Evolutionary conservation across 2,888 invertebrate species (phyloP), one percentile per base, ranked within the genome.

Genomic region (Erebia ligea): DNA sequence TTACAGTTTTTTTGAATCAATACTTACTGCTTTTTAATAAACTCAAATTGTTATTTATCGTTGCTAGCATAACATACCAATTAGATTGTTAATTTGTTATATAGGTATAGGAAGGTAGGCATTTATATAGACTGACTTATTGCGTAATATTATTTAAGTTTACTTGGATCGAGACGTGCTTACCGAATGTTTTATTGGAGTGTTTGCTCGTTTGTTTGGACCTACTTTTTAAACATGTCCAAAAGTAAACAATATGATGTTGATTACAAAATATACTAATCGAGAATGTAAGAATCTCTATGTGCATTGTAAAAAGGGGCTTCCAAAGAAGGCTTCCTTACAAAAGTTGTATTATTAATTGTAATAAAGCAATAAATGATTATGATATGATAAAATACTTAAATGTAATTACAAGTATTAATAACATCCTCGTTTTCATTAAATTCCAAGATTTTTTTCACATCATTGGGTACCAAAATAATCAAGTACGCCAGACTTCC

Each of bases 401-500:
- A 34, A 50, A 54, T 48, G 45, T 61, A 65, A 68, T 67, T n/a
- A n/a, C 4, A 25, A 4, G 25, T 25, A 34, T 34, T 52, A 62
- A n/a, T n/a, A n/a, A n/a, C 62, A 54, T 48, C 17, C 57, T 56
- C 42, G 57, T 65, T 65, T 67, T 67, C 59, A 57, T 69, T 57
- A 69, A 71, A 59, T 67, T 69, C 69, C 67, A 67, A 56, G 58
- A 5, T 58, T 34, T 70, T 65, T 71, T 73, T 67, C 48, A 62
- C 61, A 48, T 63, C 57, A 50, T 58, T 65, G 34, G 34, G 34
- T 34, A 56, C 71, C 69, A 65, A 69, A 73, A 70, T 50, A 71
- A 65, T 70, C 62, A 69, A 71, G 71, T 71, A 64, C 54, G 71
- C 71, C 67, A 73, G 69, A 25, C 71, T 67, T 72, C 70, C 61